phyloP scores from a whole-genome alignment of 2,888 invertebrate genomes.

The Phyllotreta cruciferae region DNA sequence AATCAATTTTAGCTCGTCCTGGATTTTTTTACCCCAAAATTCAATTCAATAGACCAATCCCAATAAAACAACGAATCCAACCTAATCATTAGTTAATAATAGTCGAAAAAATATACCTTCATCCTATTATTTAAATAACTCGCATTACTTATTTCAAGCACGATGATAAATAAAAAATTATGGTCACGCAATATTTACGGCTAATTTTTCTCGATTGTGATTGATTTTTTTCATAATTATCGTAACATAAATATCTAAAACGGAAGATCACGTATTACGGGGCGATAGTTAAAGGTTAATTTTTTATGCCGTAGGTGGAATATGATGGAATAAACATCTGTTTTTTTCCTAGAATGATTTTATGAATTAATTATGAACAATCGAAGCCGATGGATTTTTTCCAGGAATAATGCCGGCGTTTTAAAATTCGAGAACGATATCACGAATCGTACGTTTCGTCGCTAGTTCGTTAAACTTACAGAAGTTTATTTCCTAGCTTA shows the following conservation, averaged over 20 bases:
- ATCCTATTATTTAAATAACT: slow-evolving; percentile 12
- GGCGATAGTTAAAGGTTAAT: slow-evolving; percentile 7
- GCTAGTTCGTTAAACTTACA: no score
- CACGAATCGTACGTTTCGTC: not conserved
- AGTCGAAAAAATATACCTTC: slow-evolving; percentile 1
- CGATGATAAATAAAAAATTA: not conserved
- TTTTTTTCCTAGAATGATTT: slow-evolving; percentile 12
- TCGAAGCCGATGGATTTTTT: slow-evolving; percentile 5
- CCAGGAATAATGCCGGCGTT: slow-evolving; percentile 5
- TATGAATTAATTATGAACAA: slow-evolving; percentile 8
- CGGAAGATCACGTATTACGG: not conserved
- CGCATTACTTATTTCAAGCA: not conserved
- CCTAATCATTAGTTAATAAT: not conserved
- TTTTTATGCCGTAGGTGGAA: slow-evolving; percentile 5
- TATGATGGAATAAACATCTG: slow-evolving; percentile 14
- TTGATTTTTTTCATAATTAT: slow-evolving; percentile 3
- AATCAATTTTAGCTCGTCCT: no score
- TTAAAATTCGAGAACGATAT: slow-evolving; percentile 6
- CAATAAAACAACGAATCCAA: slow-evolving; percentile 6
- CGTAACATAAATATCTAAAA: slow-evolving; percentile 4
- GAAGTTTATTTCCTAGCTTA: no score
- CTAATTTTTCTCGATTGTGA: slow-evolving; percentile 2
- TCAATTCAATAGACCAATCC: not conserved
- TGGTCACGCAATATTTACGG: slow-evolving; percentile 14
- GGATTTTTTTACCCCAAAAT: not conserved